phyloP scores from a whole-genome alignment of 2,888 invertebrate genomes.

The Drosophila atroscutellata region DNA sequence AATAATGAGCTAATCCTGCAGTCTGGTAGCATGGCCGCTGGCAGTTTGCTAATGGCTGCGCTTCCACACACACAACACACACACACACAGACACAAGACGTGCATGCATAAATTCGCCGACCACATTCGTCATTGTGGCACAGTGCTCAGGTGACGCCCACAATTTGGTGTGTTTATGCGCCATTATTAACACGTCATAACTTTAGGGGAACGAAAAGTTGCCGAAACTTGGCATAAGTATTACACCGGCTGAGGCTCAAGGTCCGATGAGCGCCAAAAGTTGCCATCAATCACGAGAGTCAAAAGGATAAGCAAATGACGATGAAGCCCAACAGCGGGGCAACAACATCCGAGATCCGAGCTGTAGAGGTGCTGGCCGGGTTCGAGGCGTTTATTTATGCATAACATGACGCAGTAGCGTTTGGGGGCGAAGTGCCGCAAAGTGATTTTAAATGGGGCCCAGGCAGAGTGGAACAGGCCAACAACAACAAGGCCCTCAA shows the following conservation, averaged over 20 bases:
- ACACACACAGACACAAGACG: constrained; percentile 21
- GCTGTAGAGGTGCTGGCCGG: constrained; percentile 18
- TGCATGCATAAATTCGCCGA: neutral
- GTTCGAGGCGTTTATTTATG: constrained; percentile 78
- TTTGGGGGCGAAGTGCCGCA: constrained; percentile 57
- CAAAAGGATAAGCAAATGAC: constrained; percentile 73
- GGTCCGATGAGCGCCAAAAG: constrained; percentile 49
- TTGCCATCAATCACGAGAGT: constrained; percentile 76
- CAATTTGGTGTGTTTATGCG: constrained; percentile 75
- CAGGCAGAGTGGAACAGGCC: constrained; percentile 27
- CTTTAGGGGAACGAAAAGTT: constrained; percentile 65
- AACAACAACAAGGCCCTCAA: constrained; percentile 60
- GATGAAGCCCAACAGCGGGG: constrained; percentile 27
- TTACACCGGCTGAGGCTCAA: constrained; percentile 15
- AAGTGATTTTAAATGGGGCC: constrained; percentile 83
- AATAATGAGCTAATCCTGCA: constrained; percentile 41
- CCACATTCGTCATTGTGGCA: constrained; percentile 4
- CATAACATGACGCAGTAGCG: constrained; percentile 72
- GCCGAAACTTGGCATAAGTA: constrained; percentile 48
- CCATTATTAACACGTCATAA: constrained; percentile 84
- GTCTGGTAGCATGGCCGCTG: constrained; percentile 38
- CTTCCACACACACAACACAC: constrained; percentile 30
- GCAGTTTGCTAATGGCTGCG: constrained; percentile 45
- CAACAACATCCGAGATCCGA: neutral
- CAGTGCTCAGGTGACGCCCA: constrained; percentile 71